Percentiles rank a stretch among this genome's conserved stretches.
Conservation (phyloP, 2,888 invertebrate species). For the Muscina levida region DNA sequence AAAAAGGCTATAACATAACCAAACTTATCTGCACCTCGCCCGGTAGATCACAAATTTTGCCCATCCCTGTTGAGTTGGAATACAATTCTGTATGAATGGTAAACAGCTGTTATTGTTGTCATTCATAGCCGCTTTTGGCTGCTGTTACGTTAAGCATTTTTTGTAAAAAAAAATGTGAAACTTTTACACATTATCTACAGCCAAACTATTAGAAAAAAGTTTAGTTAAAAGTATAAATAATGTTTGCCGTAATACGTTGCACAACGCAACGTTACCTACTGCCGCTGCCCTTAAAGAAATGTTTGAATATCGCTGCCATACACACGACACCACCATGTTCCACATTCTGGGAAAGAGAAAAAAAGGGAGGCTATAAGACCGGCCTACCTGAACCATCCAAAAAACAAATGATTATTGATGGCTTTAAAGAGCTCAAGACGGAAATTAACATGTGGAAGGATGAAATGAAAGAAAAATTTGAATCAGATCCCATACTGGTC, state of each 20-base stretch:
- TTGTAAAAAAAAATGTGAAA: constrained; percentile 57
- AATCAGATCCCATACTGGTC: constrained; percentile 83
- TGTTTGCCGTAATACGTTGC: constrained; percentile 44
- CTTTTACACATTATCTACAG: neutral
- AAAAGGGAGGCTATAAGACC: constrained; percentile 78
- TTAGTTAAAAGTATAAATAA: constrained; percentile 18
- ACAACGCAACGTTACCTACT: neutral
- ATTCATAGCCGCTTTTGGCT: neutral
- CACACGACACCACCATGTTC: constrained; percentile 74
- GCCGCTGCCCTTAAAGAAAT: neutral
- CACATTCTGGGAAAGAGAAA: constrained; percentile 79
- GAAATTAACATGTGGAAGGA: constrained; percentile 85
- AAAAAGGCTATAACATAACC: too few relatives aligned
- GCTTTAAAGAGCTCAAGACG: constrained; percentile 84
- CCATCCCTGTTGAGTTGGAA: too few relatives aligned
- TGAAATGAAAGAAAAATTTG: constrained; percentile 85
- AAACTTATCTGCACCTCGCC: too few relatives aligned
- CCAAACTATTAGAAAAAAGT: neutral
- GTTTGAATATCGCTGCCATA: constrained; percentile 54
- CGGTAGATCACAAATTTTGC: too few relatives aligned
- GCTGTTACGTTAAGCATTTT: constrained; percentile 47
- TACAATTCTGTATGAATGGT: too few relatives aligned
- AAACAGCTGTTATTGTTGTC: constrained; percentile 16
- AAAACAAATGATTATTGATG: constrained; percentile 83
- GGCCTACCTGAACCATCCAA: constrained; percentile 77